Conservation (phyloP, 2,888 invertebrate species). For the Watsonalla binaria region DNA sequence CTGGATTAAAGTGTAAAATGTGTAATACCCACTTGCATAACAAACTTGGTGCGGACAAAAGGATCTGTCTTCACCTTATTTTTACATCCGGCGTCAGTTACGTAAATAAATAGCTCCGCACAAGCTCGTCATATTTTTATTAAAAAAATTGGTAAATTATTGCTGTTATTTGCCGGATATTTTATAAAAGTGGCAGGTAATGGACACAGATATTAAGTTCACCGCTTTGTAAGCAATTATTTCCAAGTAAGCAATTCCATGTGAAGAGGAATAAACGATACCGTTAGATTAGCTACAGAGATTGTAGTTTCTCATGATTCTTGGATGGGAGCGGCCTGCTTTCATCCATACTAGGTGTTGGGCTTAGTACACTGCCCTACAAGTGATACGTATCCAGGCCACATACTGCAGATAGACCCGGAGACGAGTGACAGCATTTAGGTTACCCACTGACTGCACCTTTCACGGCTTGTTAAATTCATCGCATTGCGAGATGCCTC, state of each 20-base stretch:
- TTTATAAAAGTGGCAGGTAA: background rate
- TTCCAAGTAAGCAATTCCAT: background rate
- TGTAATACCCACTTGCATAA: background rate
- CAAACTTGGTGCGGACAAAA: background rate
- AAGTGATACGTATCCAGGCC: conserved; percentile 52
- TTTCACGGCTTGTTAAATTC: conserved; percentile 30
- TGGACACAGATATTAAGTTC: background rate
- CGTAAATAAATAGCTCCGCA: conserved; percentile 8
- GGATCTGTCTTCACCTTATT: conserved; percentile 2
- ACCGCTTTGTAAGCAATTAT: background rate
- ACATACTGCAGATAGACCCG: conserved; percentile 45
- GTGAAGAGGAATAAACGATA: conserved; percentile 22
- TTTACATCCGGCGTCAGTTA: conserved; percentile 17
- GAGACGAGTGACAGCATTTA: conserved; percentile 49
- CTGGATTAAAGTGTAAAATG: background rate
- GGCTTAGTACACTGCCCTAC: conserved; percentile 56
- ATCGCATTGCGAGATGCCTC: conserved; percentile 11
- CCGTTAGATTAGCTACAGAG: conserved; percentile 28
- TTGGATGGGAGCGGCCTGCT: conserved; percentile 57
- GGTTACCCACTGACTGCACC: conserved; percentile 40
- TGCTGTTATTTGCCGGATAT: background rate
- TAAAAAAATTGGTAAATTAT: background rate
- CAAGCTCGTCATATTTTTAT: conserved; percentile 14
- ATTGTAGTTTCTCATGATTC: conserved; percentile 57
- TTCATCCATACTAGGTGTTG: conserved; percentile 47